Conservation (phyloP, 2,888 invertebrate genomes). For the Helicoverpa assulta region DNA sequence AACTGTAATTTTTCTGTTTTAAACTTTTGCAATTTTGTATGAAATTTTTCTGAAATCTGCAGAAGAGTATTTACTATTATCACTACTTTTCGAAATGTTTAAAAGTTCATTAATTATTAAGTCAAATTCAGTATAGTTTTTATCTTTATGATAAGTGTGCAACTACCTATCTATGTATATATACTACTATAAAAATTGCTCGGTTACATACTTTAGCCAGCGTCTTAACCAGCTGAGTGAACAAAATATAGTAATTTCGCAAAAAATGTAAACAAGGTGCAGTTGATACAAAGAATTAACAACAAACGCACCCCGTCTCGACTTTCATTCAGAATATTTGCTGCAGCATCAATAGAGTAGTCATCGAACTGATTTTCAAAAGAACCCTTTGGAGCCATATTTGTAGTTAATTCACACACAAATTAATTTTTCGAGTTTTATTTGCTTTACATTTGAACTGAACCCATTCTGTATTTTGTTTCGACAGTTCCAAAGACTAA, state of each 20-base stretch:
- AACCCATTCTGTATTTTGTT: background rate
- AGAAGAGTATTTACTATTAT: slow-evolving; percentile 56
- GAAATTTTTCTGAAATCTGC: slow-evolving; percentile 87
- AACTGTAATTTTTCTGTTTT: slow-evolving; percentile 80
- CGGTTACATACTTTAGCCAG: no score
- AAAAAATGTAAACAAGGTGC: background rate
- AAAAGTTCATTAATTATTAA: background rate
- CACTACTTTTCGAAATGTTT: background rate
- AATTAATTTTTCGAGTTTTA: slow-evolving; percentile 20
- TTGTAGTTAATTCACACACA: slow-evolving; percentile 12
- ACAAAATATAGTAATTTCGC: no score
- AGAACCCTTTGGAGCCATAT: slow-evolving; percentile 73
- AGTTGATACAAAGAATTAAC: background rate
- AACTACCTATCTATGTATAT: no score
- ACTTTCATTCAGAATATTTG: slow-evolving; percentile 75
- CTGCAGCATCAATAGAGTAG: slow-evolving; percentile 75
- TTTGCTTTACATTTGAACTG: background rate
- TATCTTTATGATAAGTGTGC: background rate
- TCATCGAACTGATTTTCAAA: slow-evolving; percentile 88
- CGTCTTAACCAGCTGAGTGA: no score
- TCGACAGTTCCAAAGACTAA: background rate
- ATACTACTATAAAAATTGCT: no score
- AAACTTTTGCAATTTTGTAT: slow-evolving; percentile 78
- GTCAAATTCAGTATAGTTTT: background rate
- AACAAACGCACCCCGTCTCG: slow-evolving; percentile 69